Base-by-base conservation (phyloP, 2,797 vertebrate genomes). In the Mycteria americana region DNA sequence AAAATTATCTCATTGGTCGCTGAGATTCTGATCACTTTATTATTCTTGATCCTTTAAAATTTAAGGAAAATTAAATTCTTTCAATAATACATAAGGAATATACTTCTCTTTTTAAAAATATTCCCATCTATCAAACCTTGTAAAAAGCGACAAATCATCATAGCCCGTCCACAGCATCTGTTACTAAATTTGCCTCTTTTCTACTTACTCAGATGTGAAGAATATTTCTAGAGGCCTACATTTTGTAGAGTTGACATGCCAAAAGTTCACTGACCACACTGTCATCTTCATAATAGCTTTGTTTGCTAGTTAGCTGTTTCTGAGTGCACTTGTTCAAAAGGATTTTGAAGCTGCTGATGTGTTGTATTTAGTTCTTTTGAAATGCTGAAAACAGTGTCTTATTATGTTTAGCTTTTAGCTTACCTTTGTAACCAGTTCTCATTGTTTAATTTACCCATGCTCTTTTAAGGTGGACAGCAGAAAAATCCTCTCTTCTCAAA, bases 271-370 rank as follows among this genome's bases (percentile, higher is more conserved):
- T 92, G 93, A 88, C 85, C 89, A 92, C 79, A 70, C 69, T 80
- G 81, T 83, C 81, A 39, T 89, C 89, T 96, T 97, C 94, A 82
- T 95, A 93, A 96, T 94, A 91, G 96, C 95, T 96, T 96, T 97
- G 96, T 96, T 97, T 95, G 96, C 96, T 90, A 76, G 91, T 97
- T 96, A 94, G 91, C 95, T 95, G 96, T 97, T 97, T 96, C 95
- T 89, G 94, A 96, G 85, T 94, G 92, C 94, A 85, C 95, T 96
- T 95, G 88, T 95, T 97, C 79, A 92, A 97, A 96, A 96, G 95
- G 96, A 92, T 96, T 96, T 95, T 94, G 95, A 96, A 96, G 92
- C 91, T 96, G 96, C 96, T 96, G 96, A 97, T 97, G 92, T 95
- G 92, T 76, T 96, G 93, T 54, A 93, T 97, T 96, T 93, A 64